phyloP scores from a whole-genome alignment of 2,888 invertebrate species.

The Drosophila birchii region DNA sequence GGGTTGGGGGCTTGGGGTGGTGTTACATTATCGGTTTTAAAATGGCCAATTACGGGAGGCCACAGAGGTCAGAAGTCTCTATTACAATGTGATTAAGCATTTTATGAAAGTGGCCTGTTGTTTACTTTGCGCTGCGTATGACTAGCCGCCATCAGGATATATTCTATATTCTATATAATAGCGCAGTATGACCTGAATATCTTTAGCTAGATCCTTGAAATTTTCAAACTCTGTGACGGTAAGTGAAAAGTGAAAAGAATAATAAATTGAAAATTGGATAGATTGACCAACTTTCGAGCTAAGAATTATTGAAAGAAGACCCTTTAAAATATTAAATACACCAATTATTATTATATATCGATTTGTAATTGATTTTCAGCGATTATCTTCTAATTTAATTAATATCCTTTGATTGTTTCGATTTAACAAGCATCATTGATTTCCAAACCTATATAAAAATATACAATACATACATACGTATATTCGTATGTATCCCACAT shows the following conservation, averaged over 20 bases:
- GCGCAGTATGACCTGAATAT: background rate
- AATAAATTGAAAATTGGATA: background rate
- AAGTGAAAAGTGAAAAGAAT: too few relatives aligned
- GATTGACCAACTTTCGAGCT: background rate
- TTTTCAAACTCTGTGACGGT: background rate
- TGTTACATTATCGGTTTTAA: constrained; percentile 15
- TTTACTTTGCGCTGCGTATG: constrained; percentile 1
- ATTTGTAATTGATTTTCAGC: background rate
- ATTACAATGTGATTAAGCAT: constrained; percentile 20
- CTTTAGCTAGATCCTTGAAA: background rate
- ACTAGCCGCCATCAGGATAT: constrained; percentile 1
- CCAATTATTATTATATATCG: background rate
- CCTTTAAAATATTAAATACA: too few relatives aligned
- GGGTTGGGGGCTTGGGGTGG: constrained; percentile 2
- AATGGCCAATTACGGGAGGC: constrained; percentile 32
- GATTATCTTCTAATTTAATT: background rate
- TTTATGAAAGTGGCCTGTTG: constrained; percentile 1
- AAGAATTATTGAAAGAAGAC: background rate
- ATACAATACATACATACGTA: background rate
- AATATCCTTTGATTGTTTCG: too few relatives aligned
- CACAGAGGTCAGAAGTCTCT: constrained; percentile 9
- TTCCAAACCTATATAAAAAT: background rate
- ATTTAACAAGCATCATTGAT: background rate
- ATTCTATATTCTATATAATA: background rate
- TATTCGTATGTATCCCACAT: background rate